Conservation (phyloP, 2,113 vertebrate species). For the Carassius gibelio region DNA sequence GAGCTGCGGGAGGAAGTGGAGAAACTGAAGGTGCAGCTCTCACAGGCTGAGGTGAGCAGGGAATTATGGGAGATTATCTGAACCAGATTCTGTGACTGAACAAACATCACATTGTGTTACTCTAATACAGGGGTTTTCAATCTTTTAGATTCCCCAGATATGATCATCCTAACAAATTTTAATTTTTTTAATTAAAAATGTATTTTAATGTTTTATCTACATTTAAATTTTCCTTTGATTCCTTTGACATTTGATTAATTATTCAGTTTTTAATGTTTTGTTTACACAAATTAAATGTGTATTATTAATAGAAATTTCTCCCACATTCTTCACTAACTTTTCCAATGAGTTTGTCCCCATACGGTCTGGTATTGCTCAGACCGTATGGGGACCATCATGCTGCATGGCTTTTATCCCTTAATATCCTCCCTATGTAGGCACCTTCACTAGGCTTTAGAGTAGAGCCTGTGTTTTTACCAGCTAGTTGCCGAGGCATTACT, state of each 20-base stretch:
- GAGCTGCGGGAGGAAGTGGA: constrained; percentile 96
- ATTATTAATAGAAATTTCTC: background rate
- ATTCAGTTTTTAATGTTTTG: no score
- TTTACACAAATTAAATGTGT: background rate
- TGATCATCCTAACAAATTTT: background rate
- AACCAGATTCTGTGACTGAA: background rate
- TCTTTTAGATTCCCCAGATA: background rate
- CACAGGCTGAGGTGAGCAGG: constrained; percentile 87
- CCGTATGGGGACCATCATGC: no score
- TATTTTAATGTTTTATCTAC: background rate
- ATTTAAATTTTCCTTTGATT: no score
- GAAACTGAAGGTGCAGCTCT: constrained; percentile 92
- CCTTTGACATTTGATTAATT: background rate
- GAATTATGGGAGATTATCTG: background rate
- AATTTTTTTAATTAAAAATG: no score
- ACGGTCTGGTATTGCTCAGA: no score
- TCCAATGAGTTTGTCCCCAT: background rate
- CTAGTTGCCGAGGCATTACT: no score
- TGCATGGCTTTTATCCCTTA: no score
- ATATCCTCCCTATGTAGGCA: no score
- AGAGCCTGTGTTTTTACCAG: no score
- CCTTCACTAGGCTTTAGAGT: no score
- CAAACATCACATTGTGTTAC: no score
- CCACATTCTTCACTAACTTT: background rate
- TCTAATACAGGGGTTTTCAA: background rate